These are phyloP conservation scores for Amblyopsis rosae DNA, from an alignment of 2,113 vertebrate species.

Conservation along the genomic window DNA sequence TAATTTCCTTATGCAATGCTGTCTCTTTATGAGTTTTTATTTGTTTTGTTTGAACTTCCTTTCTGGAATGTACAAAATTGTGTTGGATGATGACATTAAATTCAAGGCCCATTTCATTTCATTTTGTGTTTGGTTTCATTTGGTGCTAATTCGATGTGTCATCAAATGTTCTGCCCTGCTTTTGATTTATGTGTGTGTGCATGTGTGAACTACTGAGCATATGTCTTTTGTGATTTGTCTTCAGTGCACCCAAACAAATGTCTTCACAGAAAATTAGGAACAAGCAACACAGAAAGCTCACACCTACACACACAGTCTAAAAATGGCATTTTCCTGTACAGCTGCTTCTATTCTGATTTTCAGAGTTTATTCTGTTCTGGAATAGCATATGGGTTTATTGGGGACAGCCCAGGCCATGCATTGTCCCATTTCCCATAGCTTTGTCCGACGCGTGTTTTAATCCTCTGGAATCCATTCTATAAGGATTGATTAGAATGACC, in stretches of 20 bases:
- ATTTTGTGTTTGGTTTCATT: constrained; percentile 34
- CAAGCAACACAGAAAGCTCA: constrained; percentile 8
- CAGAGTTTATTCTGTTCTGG: not conserved
- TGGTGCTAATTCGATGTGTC: constrained; percentile 5
- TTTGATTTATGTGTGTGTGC: constrained; percentile 6
- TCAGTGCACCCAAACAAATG: not conserved
- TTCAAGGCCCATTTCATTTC: constrained; percentile 51
- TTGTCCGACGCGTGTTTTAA: constrained; percentile 28
- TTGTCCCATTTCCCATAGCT: constrained; percentile 15
- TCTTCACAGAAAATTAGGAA: not conserved
- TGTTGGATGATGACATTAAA: constrained; percentile 68
- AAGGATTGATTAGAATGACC: constrained; percentile 39
- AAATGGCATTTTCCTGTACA: constrained; percentile 3
- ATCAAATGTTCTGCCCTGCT: constrained; percentile 1
- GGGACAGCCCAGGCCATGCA: constrained; percentile 7
- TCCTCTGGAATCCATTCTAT: constrained; percentile 21
- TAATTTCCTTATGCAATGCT: constrained; percentile 34
- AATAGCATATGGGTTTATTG: too few relatives aligned
- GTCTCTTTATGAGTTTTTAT: constrained; percentile 42
- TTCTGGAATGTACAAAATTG: constrained; percentile 50
- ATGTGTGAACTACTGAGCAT: constrained; percentile 6
- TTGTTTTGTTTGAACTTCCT: constrained; percentile 51
- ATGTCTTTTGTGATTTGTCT: not conserved
- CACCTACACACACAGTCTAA: constrained; percentile 19
- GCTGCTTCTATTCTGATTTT: constrained; percentile 10